phyloP scores from a whole-genome alignment of 2,113 vertebrate genomes.

The Camelus bactrianus region DNA sequence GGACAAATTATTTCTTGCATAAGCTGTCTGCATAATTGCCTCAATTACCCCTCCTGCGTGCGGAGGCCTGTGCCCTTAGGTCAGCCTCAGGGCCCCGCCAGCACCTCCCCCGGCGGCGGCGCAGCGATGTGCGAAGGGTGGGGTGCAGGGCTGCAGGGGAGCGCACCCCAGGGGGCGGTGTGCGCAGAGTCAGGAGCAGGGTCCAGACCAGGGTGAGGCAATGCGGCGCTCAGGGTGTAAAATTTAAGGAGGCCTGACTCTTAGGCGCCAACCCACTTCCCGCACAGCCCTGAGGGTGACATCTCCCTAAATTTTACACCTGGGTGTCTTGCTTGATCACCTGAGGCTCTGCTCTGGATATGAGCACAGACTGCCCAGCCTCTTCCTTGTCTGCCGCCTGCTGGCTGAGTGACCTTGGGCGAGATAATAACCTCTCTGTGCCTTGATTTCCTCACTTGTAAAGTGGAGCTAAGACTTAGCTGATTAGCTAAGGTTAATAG shows the following conservation, averaged over 20 bases:
- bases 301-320: neutral
- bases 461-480: neutral
- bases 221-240: neutral
- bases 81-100: neutral
- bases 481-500: neutral
- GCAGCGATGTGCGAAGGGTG: fast-evolving
- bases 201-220: neutral
- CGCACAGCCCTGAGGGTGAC: neutral
- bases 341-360: neutral
- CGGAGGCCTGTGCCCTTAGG: neutral
- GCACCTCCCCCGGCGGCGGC: neutral
- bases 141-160: neutral
- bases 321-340: neutral
- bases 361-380: neutral
- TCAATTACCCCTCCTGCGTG: neutral
- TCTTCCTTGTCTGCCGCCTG: neutral
- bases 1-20: neutral
- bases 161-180: fast-evolving
- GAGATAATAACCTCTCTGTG: neutral
- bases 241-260: neutral
- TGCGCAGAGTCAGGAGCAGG: neutral
- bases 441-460: neutral
- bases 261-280: neutral
- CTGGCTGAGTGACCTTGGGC: too few species aligned
- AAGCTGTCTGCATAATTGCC: neutral